Base-by-base conservation (phyloP, 2,888 invertebrate genomes). In the Nomada flava region DNA sequence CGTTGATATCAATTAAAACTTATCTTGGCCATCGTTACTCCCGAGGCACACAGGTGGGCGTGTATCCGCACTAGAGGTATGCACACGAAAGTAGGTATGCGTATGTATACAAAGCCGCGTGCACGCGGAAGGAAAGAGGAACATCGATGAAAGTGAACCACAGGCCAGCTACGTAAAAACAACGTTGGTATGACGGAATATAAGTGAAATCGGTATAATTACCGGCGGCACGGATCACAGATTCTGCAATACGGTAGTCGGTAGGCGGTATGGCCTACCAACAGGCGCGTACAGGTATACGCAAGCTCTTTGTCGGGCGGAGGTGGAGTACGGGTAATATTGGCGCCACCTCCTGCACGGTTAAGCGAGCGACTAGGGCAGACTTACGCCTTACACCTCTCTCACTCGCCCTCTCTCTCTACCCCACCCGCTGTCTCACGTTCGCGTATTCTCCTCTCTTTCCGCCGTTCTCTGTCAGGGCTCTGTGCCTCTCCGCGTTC, bases 261-360 rank as follows among this genome's bases (percentile, higher is more conserved):
- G 87, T 89, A 89, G 89, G 88, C 86, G 87, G 87, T 83, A 85
- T 86, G 86, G 89, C 80, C 85, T 86, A 79, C 85, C 85, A 86
- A 88, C 86, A 83, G 86, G 83, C 87, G 88, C 90, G 85, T 87
- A 88, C 91, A 90, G 89, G 90, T 91, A 90, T 91, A 91, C 92
- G 92, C 92, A 92, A 92, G 92, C 91, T 92, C 91, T 90, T 91
- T 89, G 90, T 89, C 87, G 86, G 84, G 59, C 76, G 84, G 87
- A 85, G 85, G 86, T 84, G 88, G 84, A 85, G 86, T 88, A 84
- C 84, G 82, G 83, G 85, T 89, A 89, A 92, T 91, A 93, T 92
- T 92, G 93, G 93, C 94, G 95, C 95, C 95, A 95, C 95, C 95
- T 95, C 95, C 95, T 94, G 94, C 94, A 94, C 94, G 94, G 94